Base-by-base conservation (phyloP, 2,888 invertebrate species). In the Eupithecia pulchellata region DNA sequence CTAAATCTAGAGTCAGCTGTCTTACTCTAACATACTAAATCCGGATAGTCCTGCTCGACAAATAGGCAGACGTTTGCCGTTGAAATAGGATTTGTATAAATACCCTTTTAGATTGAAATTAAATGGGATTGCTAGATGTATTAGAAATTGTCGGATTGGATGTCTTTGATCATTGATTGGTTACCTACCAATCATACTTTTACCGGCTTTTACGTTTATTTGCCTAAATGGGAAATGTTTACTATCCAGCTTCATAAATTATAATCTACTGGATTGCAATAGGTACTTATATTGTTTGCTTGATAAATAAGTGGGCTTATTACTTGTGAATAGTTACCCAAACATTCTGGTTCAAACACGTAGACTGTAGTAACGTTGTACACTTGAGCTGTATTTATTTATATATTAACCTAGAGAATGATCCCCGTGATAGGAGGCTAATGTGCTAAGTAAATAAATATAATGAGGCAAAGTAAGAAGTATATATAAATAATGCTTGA, bases 11-110 rank as follows among this genome's bases (percentile, higher is more conserved):
- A 68, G 66, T 66, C 52, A 64, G 34, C 72, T 70, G 72, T 60
- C 72, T 47, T 11, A 11, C 42, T 66, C 68, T 57, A 73, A 72
- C 69, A 69, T 69, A 69, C 64, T 69, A 74, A 74, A 74, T 74
- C 72, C 71, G 68, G 70, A 68, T 65, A 68, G 34, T 64, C 47
- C 25, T 64, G 67, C 55, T 36, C 66, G 74, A 78, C 78, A 78
- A 78, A 77, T 78, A 72, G 47, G 52, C 58, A 32, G 55, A 65
- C 70, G 64, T 62, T 63, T 71, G 64, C 52, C 69, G 64, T 62
- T 72, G 69, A 72, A 72, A 75, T 71, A 60, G 64, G 52, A 27
- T 64, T 63, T 63, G 66, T 66, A 74, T 71, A 63, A 47, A 57
- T 68, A 68, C 34, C 52, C 14, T 39, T 57, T 62, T 60, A 30